A percentile compares a stretch with the other conserved stretches of the same genome.
These are phyloP conservation scores for Neoarius graeffei DNA, from an alignment of 2,113 vertebrate species.

Conservation along the genomic window DNA sequence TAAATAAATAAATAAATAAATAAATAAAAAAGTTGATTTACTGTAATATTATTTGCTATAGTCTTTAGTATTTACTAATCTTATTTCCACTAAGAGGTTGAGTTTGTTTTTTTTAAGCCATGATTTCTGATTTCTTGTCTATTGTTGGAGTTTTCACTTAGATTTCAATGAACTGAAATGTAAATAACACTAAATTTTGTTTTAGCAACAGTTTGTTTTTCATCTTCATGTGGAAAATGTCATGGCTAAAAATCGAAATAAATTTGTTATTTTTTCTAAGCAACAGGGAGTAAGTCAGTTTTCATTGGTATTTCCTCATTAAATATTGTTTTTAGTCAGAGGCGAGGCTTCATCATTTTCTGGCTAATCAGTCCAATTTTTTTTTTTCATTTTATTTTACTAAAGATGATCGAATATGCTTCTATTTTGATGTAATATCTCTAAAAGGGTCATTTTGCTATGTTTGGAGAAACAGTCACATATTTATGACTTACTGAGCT, in stretches of 20 bases:
- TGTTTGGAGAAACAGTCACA: conserved; percentile 48
- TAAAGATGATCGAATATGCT: background rate
- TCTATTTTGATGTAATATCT: conserved; percentile 27
- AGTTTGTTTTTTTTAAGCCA: background rate
- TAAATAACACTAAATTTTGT: background rate
- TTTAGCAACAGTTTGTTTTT: background rate
- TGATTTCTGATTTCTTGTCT: background rate
- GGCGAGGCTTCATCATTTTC: conserved; percentile 23
- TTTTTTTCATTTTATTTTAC: conserved; percentile 7
- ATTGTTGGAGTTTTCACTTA: conserved; percentile 77
- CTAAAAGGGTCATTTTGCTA: conserved; percentile 36
- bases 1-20: too few species aligned
- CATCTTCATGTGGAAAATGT: background rate
- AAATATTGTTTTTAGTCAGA: conserved; percentile 7
- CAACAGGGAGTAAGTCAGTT: background rate
- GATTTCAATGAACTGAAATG: too few species aligned
- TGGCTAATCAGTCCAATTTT: background rate
- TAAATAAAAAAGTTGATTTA: background rate
- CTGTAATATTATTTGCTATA: background rate
- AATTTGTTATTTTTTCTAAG: background rate
- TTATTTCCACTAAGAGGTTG: background rate
- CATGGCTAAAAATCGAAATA: background rate
- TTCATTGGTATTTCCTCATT: conserved; percentile 2
- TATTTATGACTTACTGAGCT: conserved; percentile 62
- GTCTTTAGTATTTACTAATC: background rate